phyloP scores from a whole-genome alignment of 2,797 vertebrate genomes.

The Pitangus sulphuratus region DNA sequence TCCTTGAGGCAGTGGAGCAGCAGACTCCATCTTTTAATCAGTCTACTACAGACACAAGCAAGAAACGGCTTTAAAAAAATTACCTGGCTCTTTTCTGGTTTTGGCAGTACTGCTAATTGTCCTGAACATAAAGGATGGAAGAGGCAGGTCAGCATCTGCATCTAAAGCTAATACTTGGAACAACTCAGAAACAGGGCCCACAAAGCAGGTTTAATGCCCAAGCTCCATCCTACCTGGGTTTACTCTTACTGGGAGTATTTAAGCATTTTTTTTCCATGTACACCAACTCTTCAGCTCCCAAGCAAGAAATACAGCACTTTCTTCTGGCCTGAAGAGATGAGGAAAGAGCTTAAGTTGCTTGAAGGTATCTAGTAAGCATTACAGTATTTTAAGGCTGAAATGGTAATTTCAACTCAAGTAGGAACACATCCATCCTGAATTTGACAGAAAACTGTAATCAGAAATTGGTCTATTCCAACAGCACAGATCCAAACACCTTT shows the following conservation, averaged over 20 bases:
- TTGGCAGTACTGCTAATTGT: not conserved
- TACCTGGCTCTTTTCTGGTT: not conserved
- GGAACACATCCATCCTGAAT: constrained; percentile 14
- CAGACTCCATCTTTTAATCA: no score
- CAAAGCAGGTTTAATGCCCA: not conserved
- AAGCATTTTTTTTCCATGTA: accelerated
- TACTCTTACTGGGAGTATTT: not conserved
- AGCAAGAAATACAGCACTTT: not conserved
- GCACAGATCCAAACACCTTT: constrained; percentile 5
- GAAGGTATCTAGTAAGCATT: not conserved
- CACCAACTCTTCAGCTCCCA: not conserved
- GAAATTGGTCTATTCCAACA: not conserved
- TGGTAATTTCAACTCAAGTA: not conserved
- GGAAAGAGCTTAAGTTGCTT: not conserved
- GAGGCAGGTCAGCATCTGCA: not conserved
- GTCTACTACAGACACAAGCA: not conserved
- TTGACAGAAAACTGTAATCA: constrained; percentile 1
- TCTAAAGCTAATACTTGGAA: not conserved
- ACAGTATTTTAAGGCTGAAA: constrained; percentile 8
- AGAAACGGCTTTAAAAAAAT: not conserved
- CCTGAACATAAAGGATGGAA: not conserved
- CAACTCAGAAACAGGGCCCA: not conserved
- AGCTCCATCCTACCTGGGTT: not conserved
- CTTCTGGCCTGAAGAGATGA: not conserved
- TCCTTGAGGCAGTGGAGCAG: no score